Conservation (phyloP, 2,797 vertebrate genomes). For the Parambassis ranga region DNA sequence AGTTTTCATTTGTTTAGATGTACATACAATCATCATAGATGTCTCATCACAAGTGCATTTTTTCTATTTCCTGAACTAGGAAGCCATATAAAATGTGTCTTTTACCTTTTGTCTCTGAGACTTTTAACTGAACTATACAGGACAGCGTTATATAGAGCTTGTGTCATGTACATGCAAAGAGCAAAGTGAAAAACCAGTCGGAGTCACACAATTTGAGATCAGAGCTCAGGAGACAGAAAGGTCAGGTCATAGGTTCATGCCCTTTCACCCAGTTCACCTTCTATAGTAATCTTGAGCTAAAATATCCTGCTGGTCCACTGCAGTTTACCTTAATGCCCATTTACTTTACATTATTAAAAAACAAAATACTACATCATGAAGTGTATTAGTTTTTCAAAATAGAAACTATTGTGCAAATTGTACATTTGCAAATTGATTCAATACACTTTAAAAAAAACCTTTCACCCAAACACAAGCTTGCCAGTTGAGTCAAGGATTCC, state of each 20-base stretch:
- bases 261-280: slow-evolving; percentile 57
- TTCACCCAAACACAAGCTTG: background rate
- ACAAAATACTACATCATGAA: background rate
- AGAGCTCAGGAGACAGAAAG: slow-evolving; percentile 37
- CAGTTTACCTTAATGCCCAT: background rate
- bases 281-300: slow-evolving; percentile 56
- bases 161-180: background rate
- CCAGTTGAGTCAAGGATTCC: background rate
- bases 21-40: background rate
- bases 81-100: too few relatives aligned
- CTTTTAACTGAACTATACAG: too few relatives aligned
- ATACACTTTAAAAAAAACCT: background rate
- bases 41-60: background rate
- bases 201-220: slow-evolving; percentile 20
- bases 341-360: too few relatives aligned
- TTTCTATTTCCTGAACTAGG: background rate
- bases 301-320: slow-evolving; percentile 12
- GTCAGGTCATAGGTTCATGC: slow-evolving; percentile 41
- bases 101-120: too few relatives aligned
- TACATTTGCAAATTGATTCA: background rate
- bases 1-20: background rate
- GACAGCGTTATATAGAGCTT: too few relatives aligned
- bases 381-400: background rate
- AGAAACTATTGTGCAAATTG: background rate
- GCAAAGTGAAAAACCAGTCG: background rate